These are phyloP conservation scores for Cataglyphis cursor DNA, from an alignment of 2,888 invertebrate genomes.

Conservation along the genomic window DNA sequence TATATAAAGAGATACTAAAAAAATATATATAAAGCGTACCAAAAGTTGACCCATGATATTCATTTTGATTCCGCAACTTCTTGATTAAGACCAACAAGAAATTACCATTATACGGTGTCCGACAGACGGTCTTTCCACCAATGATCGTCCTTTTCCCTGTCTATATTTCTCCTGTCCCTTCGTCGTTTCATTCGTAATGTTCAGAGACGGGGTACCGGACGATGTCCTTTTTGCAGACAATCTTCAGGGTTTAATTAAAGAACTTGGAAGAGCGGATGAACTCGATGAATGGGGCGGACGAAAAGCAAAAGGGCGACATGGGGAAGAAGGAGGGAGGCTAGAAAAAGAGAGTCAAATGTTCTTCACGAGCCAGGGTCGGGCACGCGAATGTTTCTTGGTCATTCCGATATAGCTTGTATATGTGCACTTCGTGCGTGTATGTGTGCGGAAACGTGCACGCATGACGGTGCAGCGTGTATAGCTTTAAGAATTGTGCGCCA, in stretches of 20 bases:
- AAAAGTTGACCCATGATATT: conserved; percentile 36
- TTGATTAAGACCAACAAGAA: conserved; percentile 76
- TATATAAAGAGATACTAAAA: too few species aligned
- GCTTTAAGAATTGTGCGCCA: conserved; percentile 77
- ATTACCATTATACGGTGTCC: conserved; percentile 71
- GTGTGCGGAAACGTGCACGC: conserved; percentile 25
- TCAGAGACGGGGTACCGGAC: conserved; percentile 72
- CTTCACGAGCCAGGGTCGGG: conserved; percentile 66
- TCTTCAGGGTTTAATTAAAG: conserved; percentile 86
- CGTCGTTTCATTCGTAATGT: conserved; percentile 70
- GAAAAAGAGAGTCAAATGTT: conserved; percentile 81
- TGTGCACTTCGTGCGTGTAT: conserved; percentile 7
- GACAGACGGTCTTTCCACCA: conserved; percentile 68
- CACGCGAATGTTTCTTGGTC: conserved; percentile 43
- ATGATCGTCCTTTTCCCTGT: conserved; percentile 49
- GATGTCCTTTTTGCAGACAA: conserved; percentile 86
- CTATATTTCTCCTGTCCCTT: conserved; percentile 66
- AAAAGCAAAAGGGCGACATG: conserved; percentile 50
- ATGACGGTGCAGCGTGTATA: conserved; percentile 64
- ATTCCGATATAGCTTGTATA: conserved; percentile 55
- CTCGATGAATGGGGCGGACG: conserved; percentile 82
- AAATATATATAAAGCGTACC: conserved; percentile 28
- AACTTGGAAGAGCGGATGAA: conserved; percentile 85
- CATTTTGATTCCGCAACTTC: conserved; percentile 60
- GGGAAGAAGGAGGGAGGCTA: conserved; percentile 20